Conservation (phyloP, 2,888 invertebrate species). For the Epinotia nisella region DNA sequence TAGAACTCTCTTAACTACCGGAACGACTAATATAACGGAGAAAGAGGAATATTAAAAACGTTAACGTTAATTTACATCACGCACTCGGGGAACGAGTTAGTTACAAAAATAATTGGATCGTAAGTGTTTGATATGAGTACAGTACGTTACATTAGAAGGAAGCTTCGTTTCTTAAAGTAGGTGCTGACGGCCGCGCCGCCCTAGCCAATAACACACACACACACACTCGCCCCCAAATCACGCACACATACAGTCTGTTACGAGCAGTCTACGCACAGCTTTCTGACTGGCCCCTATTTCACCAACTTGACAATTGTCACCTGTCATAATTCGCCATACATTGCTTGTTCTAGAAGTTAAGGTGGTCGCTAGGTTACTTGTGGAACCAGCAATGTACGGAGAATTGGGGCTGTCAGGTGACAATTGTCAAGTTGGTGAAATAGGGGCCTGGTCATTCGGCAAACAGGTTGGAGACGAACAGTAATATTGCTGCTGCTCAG, state of each 20-base stretch:
- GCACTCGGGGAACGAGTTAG: slow-evolving; percentile 11
- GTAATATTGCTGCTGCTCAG: too few relatives aligned
- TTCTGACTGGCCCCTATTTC: too few relatives aligned
- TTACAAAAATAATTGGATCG: slow-evolving; percentile 41
- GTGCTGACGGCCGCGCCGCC: slow-evolving; percentile 3
- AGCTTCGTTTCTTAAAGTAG: slow-evolving; percentile 38
- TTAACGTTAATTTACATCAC: slow-evolving; percentile 5
- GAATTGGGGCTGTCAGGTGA: too few relatives aligned
- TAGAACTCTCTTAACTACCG: slow-evolving; percentile 40
- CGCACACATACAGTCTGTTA: slow-evolving; percentile 6
- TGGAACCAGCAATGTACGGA: too few relatives aligned
- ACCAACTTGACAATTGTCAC: too few relatives aligned
- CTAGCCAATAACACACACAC: slow-evolving; percentile 13
- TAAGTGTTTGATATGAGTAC: slow-evolving; percentile 40
- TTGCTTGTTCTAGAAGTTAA: too few relatives aligned
- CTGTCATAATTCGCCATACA: too few relatives aligned
- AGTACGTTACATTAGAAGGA: slow-evolving; percentile 37
- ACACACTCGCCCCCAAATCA: slow-evolving; percentile 13
- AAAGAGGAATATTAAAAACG: slow-evolving; percentile 35
- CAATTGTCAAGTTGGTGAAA: too few relatives aligned
- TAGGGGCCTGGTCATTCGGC: not conserved
- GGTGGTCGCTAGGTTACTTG: too few relatives aligned
- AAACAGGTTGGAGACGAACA: not conserved
- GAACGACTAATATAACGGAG: slow-evolving; percentile 38
- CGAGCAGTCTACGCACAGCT: not conserved